phyloP scores from a whole-genome alignment of 1,140 invertebrate genomes.

The Diorhabda elongata region DNA sequence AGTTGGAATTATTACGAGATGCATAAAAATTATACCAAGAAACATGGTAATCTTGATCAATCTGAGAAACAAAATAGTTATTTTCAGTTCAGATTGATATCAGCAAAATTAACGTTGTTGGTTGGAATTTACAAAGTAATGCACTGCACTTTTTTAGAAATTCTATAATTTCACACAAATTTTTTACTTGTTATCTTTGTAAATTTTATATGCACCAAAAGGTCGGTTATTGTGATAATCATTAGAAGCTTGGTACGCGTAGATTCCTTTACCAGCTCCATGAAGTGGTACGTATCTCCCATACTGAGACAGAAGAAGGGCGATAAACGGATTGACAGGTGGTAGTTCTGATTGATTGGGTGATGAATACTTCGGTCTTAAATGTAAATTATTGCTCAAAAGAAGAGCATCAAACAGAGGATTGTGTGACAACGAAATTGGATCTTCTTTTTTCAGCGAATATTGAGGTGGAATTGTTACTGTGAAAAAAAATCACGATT shows the following conservation, averaged over 20 bases:
- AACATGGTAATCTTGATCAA: too few relatives aligned
- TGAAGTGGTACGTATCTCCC: constrained; percentile 55
- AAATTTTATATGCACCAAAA: constrained; percentile 57
- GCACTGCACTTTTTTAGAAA: neutral
- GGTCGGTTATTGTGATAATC: constrained; percentile 62
- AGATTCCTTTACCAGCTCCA: constrained; percentile 51
- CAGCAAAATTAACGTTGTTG: too few relatives aligned
- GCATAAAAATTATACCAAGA: too few relatives aligned
- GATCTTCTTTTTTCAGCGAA: constrained; percentile 4
- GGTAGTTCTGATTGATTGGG: constrained; percentile 53
- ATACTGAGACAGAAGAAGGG: constrained; percentile 58
- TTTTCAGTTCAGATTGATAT: too few relatives aligned
- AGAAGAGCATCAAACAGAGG: constrained; percentile 6
- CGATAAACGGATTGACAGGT: constrained; percentile 54
- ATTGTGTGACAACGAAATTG: neutral
- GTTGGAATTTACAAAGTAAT: too few relatives aligned
- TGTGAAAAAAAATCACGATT: neutral
- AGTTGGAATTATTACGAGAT: too few relatives aligned
- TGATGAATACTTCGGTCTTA: constrained; percentile 4
- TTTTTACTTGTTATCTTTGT: constrained; percentile 35
- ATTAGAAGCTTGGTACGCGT: constrained; percentile 57
- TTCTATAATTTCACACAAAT: neutral
- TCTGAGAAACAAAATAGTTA: too few relatives aligned
- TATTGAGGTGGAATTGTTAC: neutral
- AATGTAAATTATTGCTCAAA: neutral